phyloP scores from a whole-genome alignment of 2,113 vertebrate genomes.

The Saguinus imperator region DNA sequence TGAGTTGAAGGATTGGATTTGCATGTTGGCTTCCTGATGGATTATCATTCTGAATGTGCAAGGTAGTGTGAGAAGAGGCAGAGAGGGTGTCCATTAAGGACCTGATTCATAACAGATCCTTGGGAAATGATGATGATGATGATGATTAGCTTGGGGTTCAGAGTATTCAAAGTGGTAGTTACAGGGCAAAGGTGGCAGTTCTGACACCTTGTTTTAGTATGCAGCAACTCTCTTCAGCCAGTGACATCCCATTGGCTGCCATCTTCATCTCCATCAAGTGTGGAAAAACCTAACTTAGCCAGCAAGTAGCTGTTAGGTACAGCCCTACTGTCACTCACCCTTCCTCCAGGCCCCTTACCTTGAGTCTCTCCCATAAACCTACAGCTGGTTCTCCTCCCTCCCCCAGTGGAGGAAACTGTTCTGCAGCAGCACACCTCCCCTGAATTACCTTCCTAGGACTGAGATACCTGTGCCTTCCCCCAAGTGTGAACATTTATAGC shows the following conservation, averaged over 20 bases:
- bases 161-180: background rate
- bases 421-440: background rate
- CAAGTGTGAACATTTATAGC: constrained; percentile 66
- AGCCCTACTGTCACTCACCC: background rate
- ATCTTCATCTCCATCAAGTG: background rate
- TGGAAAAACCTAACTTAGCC: background rate
- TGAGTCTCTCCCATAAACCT: background rate
- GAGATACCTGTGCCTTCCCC: constrained; percentile 41
- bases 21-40: background rate
- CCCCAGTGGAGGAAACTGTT: background rate
- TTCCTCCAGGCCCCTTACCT: background rate
- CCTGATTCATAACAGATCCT: background rate
- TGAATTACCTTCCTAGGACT: constrained; percentile 49
- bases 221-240: background rate
- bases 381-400: background rate
- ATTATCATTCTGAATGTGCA: background rate
- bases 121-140: constrained; percentile 15
- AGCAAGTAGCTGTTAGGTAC: background rate
- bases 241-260: background rate
- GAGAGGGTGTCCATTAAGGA: background rate
- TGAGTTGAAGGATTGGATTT: background rate
- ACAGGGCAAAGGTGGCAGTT: background rate
- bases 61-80: background rate
- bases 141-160: background rate
- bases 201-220: background rate